A percentile compares a stretch with the other conserved stretches of the same genome.
Conservation (phyloP, 1,140 invertebrate genomes). For the Glossosoma conforme region DNA sequence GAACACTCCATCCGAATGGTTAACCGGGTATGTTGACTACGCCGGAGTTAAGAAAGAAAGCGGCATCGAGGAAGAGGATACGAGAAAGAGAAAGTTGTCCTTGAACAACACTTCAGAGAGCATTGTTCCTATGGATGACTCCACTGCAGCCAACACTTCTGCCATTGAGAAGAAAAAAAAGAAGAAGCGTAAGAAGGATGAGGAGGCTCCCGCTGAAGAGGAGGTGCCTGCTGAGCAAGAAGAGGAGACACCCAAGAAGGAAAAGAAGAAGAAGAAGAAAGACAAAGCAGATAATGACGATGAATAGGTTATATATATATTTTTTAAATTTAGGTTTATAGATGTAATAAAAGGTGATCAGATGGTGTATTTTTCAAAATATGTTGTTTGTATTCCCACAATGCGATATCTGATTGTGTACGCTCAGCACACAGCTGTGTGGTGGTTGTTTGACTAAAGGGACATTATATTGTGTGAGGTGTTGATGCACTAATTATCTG, state of each 20-base stretch:
- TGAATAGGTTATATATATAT: background rate
- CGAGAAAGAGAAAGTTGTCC: constrained; percentile 54
- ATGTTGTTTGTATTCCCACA: too few species aligned
- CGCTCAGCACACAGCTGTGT: too few species aligned
- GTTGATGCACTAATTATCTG: too few species aligned
- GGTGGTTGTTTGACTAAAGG: too few species aligned
- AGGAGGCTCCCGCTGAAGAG: constrained; percentile 31
- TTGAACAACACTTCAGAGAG: constrained; percentile 46
- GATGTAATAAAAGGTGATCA: too few species aligned
- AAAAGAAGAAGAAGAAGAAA: constrained; percentile 73
- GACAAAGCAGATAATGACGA: constrained; percentile 36
- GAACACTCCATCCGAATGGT: constrained; percentile 89
- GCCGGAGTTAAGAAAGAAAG: constrained; percentile 37
- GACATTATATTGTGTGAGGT: too few species aligned
- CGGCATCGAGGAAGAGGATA: constrained; percentile 40
- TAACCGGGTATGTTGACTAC: constrained; percentile 67
- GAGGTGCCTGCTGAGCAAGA: constrained; percentile 35
- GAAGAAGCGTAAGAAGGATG: constrained; percentile 71
- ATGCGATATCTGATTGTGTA: too few species aligned
- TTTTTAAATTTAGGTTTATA: too few species aligned
- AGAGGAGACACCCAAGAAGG: constrained; percentile 57
- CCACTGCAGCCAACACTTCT: constrained; percentile 51
- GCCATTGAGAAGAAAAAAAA: constrained; percentile 62
- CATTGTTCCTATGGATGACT: constrained; percentile 40
- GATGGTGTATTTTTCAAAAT: too few species aligned